Evolutionary conservation across 2,113 vertebrate genomes (phyloP).

Genomic region (Pleuronectes platessa): DNA sequence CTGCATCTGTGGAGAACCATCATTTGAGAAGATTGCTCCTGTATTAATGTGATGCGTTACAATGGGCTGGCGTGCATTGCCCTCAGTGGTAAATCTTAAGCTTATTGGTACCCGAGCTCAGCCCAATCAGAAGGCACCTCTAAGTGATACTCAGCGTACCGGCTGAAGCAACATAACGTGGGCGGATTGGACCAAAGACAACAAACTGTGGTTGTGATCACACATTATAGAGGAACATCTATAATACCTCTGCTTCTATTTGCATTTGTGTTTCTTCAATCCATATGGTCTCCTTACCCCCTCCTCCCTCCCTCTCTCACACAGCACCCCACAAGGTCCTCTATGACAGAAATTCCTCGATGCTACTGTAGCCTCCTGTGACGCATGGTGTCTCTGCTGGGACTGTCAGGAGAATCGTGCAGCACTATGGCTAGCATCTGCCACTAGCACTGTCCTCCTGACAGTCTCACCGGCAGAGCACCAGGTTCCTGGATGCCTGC

Average conservation of each 20-base stretch:
- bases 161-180: not conserved
- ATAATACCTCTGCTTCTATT: conserved; percentile 26
- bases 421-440: conserved; percentile 71
- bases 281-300: conserved; percentile 56
- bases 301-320: conserved; percentile 1
- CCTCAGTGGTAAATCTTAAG: too few relatives aligned
- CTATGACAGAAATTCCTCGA: conserved; percentile 68
- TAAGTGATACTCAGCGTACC: too few relatives aligned
- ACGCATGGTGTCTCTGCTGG: conserved; percentile 60
- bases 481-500: conserved; percentile 62
- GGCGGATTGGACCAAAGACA: not conserved
- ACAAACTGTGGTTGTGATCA: conserved; percentile 16
- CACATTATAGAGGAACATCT: conserved; percentile 21
- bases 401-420: conserved; percentile 51
- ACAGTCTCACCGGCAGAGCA: conserved; percentile 43
- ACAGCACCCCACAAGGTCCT: conserved; percentile 8
- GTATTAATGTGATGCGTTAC: too few relatives aligned
- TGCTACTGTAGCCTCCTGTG: conserved; percentile 48
- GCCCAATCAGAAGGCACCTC: not conserved
- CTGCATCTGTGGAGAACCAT: too few relatives aligned
- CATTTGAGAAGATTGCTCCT: too few relatives aligned
- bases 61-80: too few relatives aligned
- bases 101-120: not conserved
- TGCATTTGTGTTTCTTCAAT: conserved; percentile 45
- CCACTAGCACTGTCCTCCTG: conserved; percentile 54